phyloP scores from a whole-genome alignment of 1,140 invertebrate genomes.

The Drosophila asahinai region DNA sequence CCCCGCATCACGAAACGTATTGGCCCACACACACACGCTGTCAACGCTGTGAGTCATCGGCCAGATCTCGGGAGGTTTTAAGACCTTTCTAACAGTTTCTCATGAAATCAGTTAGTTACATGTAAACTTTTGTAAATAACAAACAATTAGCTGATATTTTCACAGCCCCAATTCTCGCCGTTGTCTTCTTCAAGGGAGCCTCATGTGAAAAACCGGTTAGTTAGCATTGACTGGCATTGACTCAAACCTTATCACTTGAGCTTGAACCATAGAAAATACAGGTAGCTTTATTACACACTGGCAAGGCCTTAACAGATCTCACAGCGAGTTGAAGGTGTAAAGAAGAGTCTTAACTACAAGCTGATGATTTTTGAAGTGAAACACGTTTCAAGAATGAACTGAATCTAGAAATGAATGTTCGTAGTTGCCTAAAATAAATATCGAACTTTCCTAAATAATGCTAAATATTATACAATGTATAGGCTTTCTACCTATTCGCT shows the following conservation, averaged over 20 bases:
- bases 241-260: constrained; percentile 46
- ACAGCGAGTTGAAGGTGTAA: constrained; percentile 3
- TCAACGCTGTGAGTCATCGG: constrained; percentile 18
- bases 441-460: not conserved
- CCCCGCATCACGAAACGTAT: constrained; percentile 14
- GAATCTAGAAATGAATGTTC: not conserved
- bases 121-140: constrained; percentile 13
- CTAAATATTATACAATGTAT: too few species aligned
- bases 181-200: constrained; percentile 14
- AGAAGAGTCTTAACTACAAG: not conserved
- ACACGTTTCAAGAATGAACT: not conserved
- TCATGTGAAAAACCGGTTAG: constrained; percentile 44
- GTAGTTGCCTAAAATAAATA: too few species aligned
- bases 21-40: constrained; percentile 27
- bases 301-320: constrained; percentile 15
- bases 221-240: constrained; percentile 34
- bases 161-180: constrained; percentile 30
- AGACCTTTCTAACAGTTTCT: constrained; percentile 17
- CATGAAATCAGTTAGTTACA: constrained; percentile 20
- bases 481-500: not conserved
- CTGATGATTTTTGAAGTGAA: not conserved
- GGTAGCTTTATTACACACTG: constrained; percentile 33
- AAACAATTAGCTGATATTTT: constrained; percentile 35
- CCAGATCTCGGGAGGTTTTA: not conserved
- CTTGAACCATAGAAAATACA: constrained; percentile 39